Base-by-base conservation (phyloP, 2,888 invertebrate genomes). In the Phragmatobia fuliginosa region DNA sequence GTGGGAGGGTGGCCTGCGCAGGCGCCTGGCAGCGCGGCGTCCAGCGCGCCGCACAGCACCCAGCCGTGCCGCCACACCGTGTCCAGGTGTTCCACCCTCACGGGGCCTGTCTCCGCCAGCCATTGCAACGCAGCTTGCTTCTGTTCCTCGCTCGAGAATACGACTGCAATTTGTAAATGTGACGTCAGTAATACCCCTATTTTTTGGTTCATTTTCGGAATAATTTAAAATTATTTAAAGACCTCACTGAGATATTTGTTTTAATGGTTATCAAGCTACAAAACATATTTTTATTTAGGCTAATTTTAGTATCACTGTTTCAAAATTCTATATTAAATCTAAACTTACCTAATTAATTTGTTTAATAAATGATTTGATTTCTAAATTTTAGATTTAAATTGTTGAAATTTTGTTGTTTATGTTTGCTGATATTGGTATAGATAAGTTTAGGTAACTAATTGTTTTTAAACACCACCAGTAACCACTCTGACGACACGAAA, bases 41-140 rank as follows among this genome's bases (percentile, higher is more conserved):
- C 96, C 67, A 96, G 89, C 64, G 96, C 92, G 8, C 96, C 95
- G 86, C 96, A 96, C 1, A 96, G 87, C 32, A 96, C 91, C 85
- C 96, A 96, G 21, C 96, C 96, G 83, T 96, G 96, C 6, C 91
- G 91, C 96, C 96, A 96, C 33, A 95, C 92, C 7, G 96, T 92
- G 64, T 96, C 96, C 76, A 95, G 83, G n/a, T 94, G 91, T 62
- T 92, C 92, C 62, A 94, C 91, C 45, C 88, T 85, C 65, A 91
- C 91, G 0, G 92, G 88, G 6, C 95, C 94, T 1, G 90, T 85
- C 56, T 91, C 92, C 56, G 87, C 90, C 66, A 95, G 88, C 95
- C 95, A 95, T 93, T 88, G 82, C 64, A 95, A 77, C 1, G 92
- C 91, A 1, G 88, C 87, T 72, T 92, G 87, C 81, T 92, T 94